Evolutionary conservation across 2,888 invertebrate species (phyloP).

Genomic region (Bedellia somnulentella): DNA sequence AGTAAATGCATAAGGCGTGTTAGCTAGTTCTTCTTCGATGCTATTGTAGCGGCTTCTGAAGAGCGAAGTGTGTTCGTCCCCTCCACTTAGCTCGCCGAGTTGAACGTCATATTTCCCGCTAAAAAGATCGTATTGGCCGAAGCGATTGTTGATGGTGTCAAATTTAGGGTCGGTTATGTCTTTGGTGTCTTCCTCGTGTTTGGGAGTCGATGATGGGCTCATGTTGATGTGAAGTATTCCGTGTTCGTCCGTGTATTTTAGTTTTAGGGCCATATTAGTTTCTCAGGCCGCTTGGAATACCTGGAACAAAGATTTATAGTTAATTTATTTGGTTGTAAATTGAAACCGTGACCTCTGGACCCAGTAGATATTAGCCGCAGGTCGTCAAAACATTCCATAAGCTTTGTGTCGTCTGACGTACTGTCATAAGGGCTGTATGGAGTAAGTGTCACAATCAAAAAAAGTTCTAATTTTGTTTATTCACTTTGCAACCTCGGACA

Average conservation of each 20-base stretch:
- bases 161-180: conserved; percentile 32
- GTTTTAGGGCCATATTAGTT: conserved; percentile 36
- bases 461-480: background rate
- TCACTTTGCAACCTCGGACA: too few species aligned
- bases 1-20: conserved; percentile 54
- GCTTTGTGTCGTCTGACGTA: background rate
- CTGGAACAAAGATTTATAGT: conserved; percentile 10
- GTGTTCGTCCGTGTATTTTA: conserved; percentile 51
- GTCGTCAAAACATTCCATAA: background rate
- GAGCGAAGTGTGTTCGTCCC: conserved; percentile 26
- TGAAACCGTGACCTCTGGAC: background rate
- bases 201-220: conserved; percentile 29
- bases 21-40: conserved; percentile 49
- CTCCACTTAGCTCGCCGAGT: conserved; percentile 14
- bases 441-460: background rate
- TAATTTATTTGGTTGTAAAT: background rate
- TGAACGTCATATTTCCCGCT: conserved; percentile 37
- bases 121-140: conserved; percentile 46
- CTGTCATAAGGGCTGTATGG: background rate
- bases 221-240: conserved; percentile 50
- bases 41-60: conserved; percentile 54
- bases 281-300: conserved; percentile 8
- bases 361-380: background rate
- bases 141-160: conserved; percentile 44
- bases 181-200: conserved; percentile 14